Evolutionary conservation across 92 coral and sea anemone genomes (phyloP), one percentile per base, ranked within the genome.

Genomic region (Zoanthus gigantus): DNA sequence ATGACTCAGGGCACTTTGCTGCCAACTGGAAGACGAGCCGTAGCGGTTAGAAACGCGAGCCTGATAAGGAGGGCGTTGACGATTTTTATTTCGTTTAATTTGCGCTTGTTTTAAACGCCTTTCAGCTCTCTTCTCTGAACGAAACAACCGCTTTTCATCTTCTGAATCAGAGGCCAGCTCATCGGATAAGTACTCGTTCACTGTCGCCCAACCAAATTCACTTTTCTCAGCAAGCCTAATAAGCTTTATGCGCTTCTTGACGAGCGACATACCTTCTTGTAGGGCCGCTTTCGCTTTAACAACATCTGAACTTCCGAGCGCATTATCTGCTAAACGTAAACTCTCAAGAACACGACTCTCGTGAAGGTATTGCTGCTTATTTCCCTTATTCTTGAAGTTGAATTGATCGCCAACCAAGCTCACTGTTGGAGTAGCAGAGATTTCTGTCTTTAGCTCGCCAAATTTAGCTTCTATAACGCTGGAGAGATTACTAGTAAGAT

Each of bases 251-350:
- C 44, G 77, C 77, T 72, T 72, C 46, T 17, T 72, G 14, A 72
- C 77, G n/a, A 18, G 52, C 52, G 2, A 46, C 45, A 72, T 46
- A 72, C 77, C 77, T 72, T 72, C 76, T 72, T 72, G 46, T 72
- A 72, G 16, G 63, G 63, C 63, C 63, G 63, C 63, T 57, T 57
- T 57, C 63, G 63, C 63, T 57, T 57, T 57, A 0, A 57, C 63
- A 57, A 57, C 63, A 57, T 37, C 42, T 37, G 42, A 37, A 37
- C 42, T 37, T 37, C 3, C 42, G 42, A 37, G 42, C 42, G 42
- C 42, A 4, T 37, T 37, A 37, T 37, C 42, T 37, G 42, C 42
- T 37, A 37, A 37, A 4, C 42, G 42, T 37, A 37, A 37, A 37
- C 42, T 37, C 42, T 37, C 42, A 37, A 37, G 42, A 37, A 37